Evolutionary conservation across 2,797 vertebrate genomes (phyloP).

Genomic region (Etheostoma nigrum): DNA sequence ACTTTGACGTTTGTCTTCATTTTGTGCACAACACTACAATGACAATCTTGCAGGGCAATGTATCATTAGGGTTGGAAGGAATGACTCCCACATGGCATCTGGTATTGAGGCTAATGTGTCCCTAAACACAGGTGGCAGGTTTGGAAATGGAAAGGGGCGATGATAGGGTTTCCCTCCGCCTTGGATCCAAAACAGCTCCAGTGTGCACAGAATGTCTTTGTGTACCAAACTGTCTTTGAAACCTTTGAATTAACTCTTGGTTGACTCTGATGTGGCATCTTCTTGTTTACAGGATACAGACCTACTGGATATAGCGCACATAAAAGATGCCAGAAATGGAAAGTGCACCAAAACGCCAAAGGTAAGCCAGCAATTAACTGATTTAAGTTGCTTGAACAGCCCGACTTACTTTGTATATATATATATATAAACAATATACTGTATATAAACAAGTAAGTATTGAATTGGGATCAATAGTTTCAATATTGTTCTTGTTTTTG

Average conservation of each 20-base stretch:
- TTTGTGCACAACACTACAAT: conserved; percentile 10
- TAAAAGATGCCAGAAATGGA: conserved; percentile 87
- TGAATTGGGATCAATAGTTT: not conserved
- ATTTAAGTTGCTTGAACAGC: not conserved
- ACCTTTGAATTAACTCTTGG: conserved; percentile 20
- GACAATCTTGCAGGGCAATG: not conserved
- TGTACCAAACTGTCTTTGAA: conserved; percentile 18
- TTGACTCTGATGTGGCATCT: conserved; percentile 33
- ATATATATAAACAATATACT: too few species aligned
- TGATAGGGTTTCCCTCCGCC: conserved; percentile 17
- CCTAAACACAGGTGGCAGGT: conserved; percentile 27
- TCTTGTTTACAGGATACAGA: conserved; percentile 84
- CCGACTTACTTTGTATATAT: not conserved
- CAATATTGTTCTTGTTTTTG: conserved; percentile 7
- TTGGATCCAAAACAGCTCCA: not conserved
- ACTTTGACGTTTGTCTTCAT: conserved; percentile 38
- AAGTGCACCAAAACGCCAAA: conserved; percentile 85
- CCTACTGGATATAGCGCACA: conserved; percentile 84
- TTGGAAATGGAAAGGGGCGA: conserved; percentile 18
- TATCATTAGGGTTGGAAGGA: conserved; percentile 16
- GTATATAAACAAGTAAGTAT: not conserved
- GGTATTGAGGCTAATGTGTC: conserved; percentile 49
- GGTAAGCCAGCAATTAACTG: conserved; percentile 67
- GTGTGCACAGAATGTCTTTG: conserved; percentile 15
- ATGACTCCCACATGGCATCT: conserved; percentile 32